A percentile compares a stretch with the other conserved stretches of the same genome.
phyloP scores from a whole-genome alignment of 2,888 invertebrate genomes.

The Agrotis exclamationis region DNA sequence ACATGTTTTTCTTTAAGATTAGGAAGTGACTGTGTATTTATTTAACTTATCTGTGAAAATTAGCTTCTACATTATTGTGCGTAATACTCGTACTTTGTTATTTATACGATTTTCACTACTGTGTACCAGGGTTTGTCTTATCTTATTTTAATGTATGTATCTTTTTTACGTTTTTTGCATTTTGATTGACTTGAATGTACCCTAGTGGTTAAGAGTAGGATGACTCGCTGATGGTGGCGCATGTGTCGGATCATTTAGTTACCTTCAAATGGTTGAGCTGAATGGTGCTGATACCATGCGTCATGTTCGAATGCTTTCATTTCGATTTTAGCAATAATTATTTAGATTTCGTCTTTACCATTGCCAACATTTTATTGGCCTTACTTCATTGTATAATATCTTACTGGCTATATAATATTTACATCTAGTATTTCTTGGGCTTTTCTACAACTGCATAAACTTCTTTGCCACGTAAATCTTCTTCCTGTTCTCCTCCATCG shows the following conservation, averaged over 20 bases:
- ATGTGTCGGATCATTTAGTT: no score
- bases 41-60: neutral
- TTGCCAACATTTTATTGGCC: neutral
- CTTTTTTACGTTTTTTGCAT: neutral
- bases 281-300: no score
- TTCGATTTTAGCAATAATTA: no score
- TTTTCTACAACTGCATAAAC: neutral
- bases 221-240: no score
- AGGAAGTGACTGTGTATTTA: neutral
- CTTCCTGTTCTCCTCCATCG: neutral
- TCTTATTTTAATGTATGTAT: neutral
- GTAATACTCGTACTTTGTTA: neutral
- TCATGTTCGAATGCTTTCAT: no score
- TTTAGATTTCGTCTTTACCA: neutral
- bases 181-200: neutral
- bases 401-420: no score
- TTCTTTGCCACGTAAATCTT: neutral
- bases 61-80: neutral
- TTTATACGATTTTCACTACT: neutral
- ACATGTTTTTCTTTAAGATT: slow-evolving; percentile 8
- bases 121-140: neutral
- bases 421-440: neutral
- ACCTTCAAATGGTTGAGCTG: no score
- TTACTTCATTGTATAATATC: neutral
- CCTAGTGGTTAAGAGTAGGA: no score